Percentiles rank a stretch among this genome's conserved stretches.
These are phyloP conservation scores for Rhynchopsitta pachyrhyncha DNA, from an alignment of 2,113 vertebrate species.

Conservation along the genomic window DNA sequence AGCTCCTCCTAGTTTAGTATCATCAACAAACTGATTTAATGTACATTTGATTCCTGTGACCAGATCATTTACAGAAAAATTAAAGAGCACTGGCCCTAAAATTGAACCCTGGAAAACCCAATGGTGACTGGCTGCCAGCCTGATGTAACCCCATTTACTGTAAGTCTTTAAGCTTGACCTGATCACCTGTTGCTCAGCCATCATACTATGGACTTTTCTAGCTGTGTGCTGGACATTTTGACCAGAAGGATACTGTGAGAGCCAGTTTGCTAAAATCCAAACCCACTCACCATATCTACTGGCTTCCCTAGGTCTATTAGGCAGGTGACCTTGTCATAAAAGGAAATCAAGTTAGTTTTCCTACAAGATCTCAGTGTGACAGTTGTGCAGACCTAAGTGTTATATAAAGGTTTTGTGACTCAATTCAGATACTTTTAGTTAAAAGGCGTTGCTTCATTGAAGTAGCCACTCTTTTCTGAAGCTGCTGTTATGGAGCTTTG, in stretches of 20 bases:
- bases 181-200: not conserved
- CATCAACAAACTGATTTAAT: not conserved
- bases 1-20: not conserved
- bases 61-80: not conserved
- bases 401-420: not conserved
- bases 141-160: not conserved
- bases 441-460: not conserved
- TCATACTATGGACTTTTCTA: fast-evolving
- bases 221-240: not conserved
- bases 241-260: not conserved
- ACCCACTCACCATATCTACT: not conserved
- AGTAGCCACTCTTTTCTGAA: not conserved
- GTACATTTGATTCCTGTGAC: not conserved
- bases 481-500: not conserved
- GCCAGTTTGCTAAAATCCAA: not conserved
- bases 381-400: not conserved
- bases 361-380: not conserved
- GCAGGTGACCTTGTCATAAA: not conserved
- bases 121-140: not conserved
- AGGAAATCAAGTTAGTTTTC: not conserved
- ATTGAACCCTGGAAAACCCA: not conserved
- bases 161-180: not conserved
- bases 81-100: not conserved
- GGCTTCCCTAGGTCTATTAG: not conserved
- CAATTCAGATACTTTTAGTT: not conserved